Percentiles rank a stretch among this genome's conserved stretches.
These are phyloP conservation scores for Pelodytes ibericus DNA, from an alignment of 2,797 vertebrate genomes.

Conservation along the genomic window DNA sequence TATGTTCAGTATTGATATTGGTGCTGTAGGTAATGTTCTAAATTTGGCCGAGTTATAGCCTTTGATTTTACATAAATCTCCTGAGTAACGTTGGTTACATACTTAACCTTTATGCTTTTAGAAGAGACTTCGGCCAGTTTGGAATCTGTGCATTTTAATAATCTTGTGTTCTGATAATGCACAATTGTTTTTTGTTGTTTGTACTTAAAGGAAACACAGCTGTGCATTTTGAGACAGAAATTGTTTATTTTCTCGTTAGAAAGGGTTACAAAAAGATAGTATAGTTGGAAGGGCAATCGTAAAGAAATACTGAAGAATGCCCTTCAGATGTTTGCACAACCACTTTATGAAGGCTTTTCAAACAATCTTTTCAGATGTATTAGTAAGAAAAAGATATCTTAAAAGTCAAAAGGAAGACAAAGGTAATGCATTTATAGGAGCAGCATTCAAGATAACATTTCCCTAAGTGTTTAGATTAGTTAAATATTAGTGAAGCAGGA, in stretches of 20 bases:
- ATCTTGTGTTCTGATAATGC: slow-evolving; percentile 73
- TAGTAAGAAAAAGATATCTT: slow-evolving; percentile 76
- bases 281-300: slow-evolving; percentile 72
- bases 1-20: slow-evolving; percentile 58
- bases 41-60: slow-evolving; percentile 77
- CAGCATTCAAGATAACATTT: slow-evolving; percentile 85
- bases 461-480: slow-evolving; percentile 81
- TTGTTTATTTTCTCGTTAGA: slow-evolving; percentile 80
- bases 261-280: slow-evolving; percentile 79
- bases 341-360: slow-evolving; percentile 79
- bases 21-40: slow-evolving; percentile 75
- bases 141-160: slow-evolving; percentile 78
- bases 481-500: slow-evolving; percentile 89
- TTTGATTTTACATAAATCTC: slow-evolving; percentile 92
- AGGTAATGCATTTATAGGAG: slow-evolving; percentile 80
- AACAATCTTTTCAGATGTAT: slow-evolving; percentile 78
- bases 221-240: slow-evolving; percentile 72
- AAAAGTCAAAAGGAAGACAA: slow-evolving; percentile 78
- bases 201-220: slow-evolving; percentile 77
- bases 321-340: slow-evolving; percentile 77
- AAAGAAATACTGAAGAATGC: slow-evolving; percentile 76
- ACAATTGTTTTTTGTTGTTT: slow-evolving; percentile 65
- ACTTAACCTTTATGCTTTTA: slow-evolving; percentile 78
- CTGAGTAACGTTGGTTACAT: slow-evolving; percentile 77
- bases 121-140: slow-evolving; percentile 65